Conservation (phyloP, 2,113 vertebrate genomes). For the Gracilinanus agilis region DNA sequence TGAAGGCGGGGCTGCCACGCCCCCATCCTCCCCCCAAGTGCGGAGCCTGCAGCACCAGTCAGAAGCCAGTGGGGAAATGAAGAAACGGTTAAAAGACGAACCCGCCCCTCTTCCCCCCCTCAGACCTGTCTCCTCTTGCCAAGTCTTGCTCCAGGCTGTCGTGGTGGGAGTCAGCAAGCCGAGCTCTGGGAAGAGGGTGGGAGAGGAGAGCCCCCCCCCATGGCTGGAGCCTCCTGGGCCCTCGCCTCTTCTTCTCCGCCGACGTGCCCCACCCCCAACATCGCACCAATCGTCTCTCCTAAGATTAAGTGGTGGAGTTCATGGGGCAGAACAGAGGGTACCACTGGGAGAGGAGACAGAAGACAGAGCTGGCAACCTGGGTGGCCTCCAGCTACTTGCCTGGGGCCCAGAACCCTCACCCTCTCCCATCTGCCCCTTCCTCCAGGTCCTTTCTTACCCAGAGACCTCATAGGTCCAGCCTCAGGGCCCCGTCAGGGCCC, state of each 20-base stretch:
- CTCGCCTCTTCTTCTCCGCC: background rate
- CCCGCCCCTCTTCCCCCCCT: background rate
- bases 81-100: constrained; percentile 70
- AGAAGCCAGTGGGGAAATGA: constrained; percentile 26
- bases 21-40: background rate
- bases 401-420: background rate
- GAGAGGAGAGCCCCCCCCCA: background rate
- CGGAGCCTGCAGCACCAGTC: constrained; percentile 33
- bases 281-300: background rate
- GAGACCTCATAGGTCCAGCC: background rate
- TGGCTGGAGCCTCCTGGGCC: constrained; percentile 31
- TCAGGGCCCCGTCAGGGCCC: background rate
- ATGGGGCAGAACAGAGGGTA: background rate
- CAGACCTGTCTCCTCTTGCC: constrained; percentile 77
- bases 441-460: background rate
- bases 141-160: constrained; percentile 75
- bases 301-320: background rate
- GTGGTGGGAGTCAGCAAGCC: constrained; percentile 54
- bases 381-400: background rate
- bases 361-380: background rate
- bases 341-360: background rate
- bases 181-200: constrained; percentile 27
- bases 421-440: background rate
- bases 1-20: background rate
- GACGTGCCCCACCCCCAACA: background rate